Base-by-base conservation (phyloP, 2,797 vertebrate species). In the Rachycentron canadum region DNA sequence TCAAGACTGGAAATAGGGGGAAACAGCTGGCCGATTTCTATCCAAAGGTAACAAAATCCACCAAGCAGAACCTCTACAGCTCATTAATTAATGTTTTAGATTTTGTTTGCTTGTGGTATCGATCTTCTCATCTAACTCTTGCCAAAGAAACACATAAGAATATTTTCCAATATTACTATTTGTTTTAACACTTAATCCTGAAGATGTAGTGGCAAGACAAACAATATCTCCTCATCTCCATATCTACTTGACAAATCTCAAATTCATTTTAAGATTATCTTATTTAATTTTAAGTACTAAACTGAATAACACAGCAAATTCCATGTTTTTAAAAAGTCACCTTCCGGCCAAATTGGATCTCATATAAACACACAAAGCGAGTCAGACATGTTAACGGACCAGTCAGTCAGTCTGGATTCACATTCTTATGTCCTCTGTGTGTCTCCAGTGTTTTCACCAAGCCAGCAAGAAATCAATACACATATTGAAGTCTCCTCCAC, bases 401-500 rank as follows among this genome's bases (percentile, higher is more conserved):
- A 83, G 85, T 89, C 81, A 84, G 85, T 89, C 81, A 78, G 69
- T 64, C 64, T 67, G 19, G 56, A 52, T 36, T 83, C 40, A 52
- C 69, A 63, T 78, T 84, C 83, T 70, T 78, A 61, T 30, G 76
- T 81, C 83, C 69, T 78, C 89, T 69, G 64, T 50, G 76, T 82
- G 74, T 88, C 77, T 86, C 59, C 86, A 83, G 78, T 83, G 89
- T 93, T 92, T 89, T 90, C 76, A 86, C 86, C 63, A 75, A 81
- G 80, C 69, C 66, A 78, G 78, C 28, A 36, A 88, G 79, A 92
- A 94, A 94, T 94, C 92, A 86, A 94, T 94, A 86, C 65, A 69
- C 72, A 91, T 70, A 86, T 86, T 60, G 56, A 78, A 71, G 67
- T 79, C 79, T 86, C 76, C 90, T 88, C 71, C 84, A 75, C 84